Base-by-base conservation (phyloP, 2,888 invertebrate genomes). In the Eremobia ochroleuca region DNA sequence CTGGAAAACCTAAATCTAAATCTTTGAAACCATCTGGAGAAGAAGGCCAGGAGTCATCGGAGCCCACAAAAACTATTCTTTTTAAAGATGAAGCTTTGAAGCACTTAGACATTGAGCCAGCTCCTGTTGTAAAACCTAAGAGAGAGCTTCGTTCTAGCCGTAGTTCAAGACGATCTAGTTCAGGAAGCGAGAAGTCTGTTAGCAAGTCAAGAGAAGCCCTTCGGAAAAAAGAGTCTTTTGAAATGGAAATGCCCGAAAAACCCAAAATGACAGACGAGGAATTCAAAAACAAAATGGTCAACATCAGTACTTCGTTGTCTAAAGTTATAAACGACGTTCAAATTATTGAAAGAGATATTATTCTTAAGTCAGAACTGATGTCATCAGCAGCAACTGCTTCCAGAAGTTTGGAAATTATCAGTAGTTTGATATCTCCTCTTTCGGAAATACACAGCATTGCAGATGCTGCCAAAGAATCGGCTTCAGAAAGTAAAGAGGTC, bases 331-430 rank as follows among this genome's bases (percentile, higher is more conserved):
- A 97, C 78, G 97, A 97, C 85, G 92, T 98, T 76, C 96, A 96
- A 78, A 96, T 97, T 0, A 97, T 98, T 46, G 97, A 98, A 92
- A 97, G 97, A 85, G 98, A 98, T 92, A 97, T 98, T 13, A 94
- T 97, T 64, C 93, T 97, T 5, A 97, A 98, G 91, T 97, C 98
- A 15, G 97, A 97, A 68, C 94, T 97, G 81, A 98, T 98, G 97
- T 97, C 98, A 89, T 97, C 98, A 0, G 97, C 97, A 18, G 97
- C 97, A 40, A 97, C 98, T 5, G 98, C 98, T 0, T 97, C 98
- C 74, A 97, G 97, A 88, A 98, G 98, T 89, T 96, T 98, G 81
- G 98, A 97, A 91, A 97, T 98, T 46, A 97, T 98, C 21, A 97
- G 96, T 67, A 98, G 97, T 89, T 93, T 98, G 43, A 94, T 97